Base-by-base conservation (phyloP, 2,888 invertebrate genomes). In the Clitarchus hookeri region DNA sequence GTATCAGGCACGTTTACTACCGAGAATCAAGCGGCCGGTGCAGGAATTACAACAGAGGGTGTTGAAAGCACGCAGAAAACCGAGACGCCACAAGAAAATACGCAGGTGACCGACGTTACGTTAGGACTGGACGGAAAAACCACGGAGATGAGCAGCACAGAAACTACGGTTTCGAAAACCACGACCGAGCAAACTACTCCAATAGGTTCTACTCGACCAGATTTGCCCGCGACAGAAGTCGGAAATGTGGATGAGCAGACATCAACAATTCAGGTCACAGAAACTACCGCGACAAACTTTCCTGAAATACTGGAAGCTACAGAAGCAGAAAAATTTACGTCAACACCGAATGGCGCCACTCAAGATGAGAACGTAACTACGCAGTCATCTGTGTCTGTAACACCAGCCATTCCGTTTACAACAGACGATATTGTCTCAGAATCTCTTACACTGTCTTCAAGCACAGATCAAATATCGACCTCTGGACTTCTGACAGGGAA, bases 81-180 rank as follows among this genome's bases (percentile, higher is more conserved):
- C 16, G 65, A 65, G 65, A 65, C n/a, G 65, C n/a, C 65, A 8
- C 36, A 36, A 36, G 23, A 65, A 65, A 65, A n/a, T 23, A n/a
- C 65, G 8, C 65, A 65, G n/a, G n/a, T 23, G 0, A 23, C 65
- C 65, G 65, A 23, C n/a, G n/a, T n/a, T 19, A 65, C 65, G 65
- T 6, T 19, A 16, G 19, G 8, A 65, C 2, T 65, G 8, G 16
- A 65, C 65, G 65, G n/a, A 9, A 65, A 16, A 13, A 84, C 85
- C 27, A 83, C 78, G 8, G 53, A 78, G n/a, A 82, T 82, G 44
- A 83, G 85, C 25, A 54, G 65, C 82, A 87, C 87, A 86, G 48
- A 84, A 78, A 88, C 88, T 80, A 88, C 88, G 36, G 78, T 13
- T 26, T 78, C 65, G n/a, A 86, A 13, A 85, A 87, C 84, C 83